A percentile compares a stretch with the other conserved stretches of the same genome.
phyloP scores from a whole-genome alignment of 2,113 vertebrate genomes.

The Boulengeromyrus knoepffleri region DNA sequence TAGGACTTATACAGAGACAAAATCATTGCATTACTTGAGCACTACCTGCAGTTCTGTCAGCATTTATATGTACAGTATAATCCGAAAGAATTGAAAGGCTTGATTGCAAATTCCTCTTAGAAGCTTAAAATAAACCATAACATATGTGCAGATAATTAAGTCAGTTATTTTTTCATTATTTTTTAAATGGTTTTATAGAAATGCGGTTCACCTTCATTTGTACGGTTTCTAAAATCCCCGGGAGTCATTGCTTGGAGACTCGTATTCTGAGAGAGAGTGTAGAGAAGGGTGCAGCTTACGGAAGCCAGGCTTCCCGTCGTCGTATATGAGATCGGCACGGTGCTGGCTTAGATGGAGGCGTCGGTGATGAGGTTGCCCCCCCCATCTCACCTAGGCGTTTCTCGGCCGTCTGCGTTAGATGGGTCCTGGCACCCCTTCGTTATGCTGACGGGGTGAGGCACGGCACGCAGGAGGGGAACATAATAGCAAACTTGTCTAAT shows the following conservation, averaged over 20 bases:
- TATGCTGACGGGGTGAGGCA: slow-evolving; percentile 44
- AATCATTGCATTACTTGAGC: not conserved
- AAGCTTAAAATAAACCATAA: not conserved
- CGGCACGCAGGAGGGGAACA: slow-evolving; percentile 37
- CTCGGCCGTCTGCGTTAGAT: not conserved
- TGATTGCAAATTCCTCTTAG: not conserved
- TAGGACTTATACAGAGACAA: not conserved
- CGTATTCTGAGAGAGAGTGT: not conserved
- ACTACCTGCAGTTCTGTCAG: not conserved
- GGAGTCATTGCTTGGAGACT: not conserved
- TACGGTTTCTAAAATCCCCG: not conserved
- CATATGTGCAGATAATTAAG: not conserved
- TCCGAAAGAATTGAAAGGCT: not conserved
- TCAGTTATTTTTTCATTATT: not conserved
- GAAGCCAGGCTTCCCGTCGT: not conserved
- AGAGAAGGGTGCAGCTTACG: not conserved
- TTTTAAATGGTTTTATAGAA: not conserved
- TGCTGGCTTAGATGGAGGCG: not conserved
- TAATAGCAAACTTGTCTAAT: slow-evolving; percentile 58
- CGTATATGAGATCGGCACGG: not conserved
- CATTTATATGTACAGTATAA: not conserved
- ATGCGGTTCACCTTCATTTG: not conserved
- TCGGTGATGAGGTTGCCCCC: not conserved
- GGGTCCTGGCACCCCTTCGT: not conserved
- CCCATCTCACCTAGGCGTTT: no score